Conservation (phyloP, 2,888 invertebrate species). For the Sipunculus nudus region DNA sequence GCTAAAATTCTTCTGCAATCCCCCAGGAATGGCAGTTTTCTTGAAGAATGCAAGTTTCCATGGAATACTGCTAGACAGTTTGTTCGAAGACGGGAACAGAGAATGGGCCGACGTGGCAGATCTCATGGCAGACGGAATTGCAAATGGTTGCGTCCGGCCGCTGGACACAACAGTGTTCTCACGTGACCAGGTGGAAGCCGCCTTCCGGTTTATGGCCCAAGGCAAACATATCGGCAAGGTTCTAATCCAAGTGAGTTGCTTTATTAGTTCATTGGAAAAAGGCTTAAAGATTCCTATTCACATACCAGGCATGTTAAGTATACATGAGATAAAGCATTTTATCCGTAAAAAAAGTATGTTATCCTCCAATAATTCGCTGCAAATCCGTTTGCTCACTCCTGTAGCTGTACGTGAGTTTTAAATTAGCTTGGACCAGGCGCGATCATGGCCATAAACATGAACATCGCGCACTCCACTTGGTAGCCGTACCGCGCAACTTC, state of each 20-base stretch:
- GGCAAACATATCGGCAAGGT: conserved; percentile 97
- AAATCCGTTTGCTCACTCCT: no score
- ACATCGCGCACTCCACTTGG: no score
- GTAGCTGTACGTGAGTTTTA: no score
- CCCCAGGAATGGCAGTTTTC: conserved; percentile 11
- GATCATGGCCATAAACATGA: no score
- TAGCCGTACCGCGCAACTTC: no score
- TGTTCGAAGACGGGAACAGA: conserved; percentile 65
- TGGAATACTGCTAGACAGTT: conserved; percentile 12
- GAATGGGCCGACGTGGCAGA: conserved; percentile 79
- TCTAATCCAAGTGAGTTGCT: conserved; percentile 75
- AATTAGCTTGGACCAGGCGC: no score
- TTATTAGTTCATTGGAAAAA: no score
- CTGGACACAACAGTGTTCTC: conserved; percentile 83
- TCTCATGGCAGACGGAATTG: conserved; percentile 84
- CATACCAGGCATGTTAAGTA: no score
- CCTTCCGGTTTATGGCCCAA: conserved; percentile 89
- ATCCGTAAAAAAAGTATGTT: no score
- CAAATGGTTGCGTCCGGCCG: conserved; percentile 84
- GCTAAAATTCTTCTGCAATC: not conserved
- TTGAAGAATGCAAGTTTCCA: conserved; percentile 19
- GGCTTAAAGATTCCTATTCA: no score
- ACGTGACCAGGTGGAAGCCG: conserved; percentile 87
- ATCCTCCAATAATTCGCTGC: no score
- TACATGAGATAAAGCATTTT: no score